Base-by-base conservation (phyloP, 2,888 invertebrate genomes). In the Meta bourneti region DNA sequence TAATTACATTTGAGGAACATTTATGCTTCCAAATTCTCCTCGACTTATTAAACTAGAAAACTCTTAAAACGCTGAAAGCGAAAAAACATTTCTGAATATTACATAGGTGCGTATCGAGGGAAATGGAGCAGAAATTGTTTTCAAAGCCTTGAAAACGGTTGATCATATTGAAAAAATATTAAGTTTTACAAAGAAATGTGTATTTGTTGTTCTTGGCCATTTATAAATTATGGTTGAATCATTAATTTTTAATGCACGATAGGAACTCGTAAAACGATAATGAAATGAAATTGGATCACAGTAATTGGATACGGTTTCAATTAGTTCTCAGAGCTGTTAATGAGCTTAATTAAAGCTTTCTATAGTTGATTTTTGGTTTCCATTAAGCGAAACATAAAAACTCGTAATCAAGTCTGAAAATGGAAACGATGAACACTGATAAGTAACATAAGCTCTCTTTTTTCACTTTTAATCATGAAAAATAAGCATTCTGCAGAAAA, bases 221-320 rank as follows among this genome's bases (percentile, higher is more conserved):
- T 79, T 16, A 79, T 79, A 69, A 77, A 77, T 51, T 77, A 51
- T 34, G 54, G 54, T 61, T 61, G 11, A 34, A 8, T 69, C 77
- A 77, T 77, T 77, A 79, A 20, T 61, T 79, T 61, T 48, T 54
- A 61, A 61, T 6, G 34, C 0, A 11, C 54, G 16, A 19, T 19
- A 78, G 19, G 54, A 61, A 61, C 1, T 9, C 20, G 54, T 52
- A 52, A 54, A 54, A n/a, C 9, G 13, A n/a, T 79, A 20, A n/a
- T 49, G 48, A 16, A 77, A 77, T 49, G 8, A 78, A 78, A 77
- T 7, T 11, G 52, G 61, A 61, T 79, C 7, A 4, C 20, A 61
- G 79, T 79, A 79, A 79, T 79, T 69, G 61, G 79, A 69, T 79
- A 79, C 79, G 16, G 52, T 79, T 79, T 79, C 79, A 79, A 79